phyloP scores from a whole-genome alignment of 2,113 vertebrate species.

The Odobenus rosmarus region DNA sequence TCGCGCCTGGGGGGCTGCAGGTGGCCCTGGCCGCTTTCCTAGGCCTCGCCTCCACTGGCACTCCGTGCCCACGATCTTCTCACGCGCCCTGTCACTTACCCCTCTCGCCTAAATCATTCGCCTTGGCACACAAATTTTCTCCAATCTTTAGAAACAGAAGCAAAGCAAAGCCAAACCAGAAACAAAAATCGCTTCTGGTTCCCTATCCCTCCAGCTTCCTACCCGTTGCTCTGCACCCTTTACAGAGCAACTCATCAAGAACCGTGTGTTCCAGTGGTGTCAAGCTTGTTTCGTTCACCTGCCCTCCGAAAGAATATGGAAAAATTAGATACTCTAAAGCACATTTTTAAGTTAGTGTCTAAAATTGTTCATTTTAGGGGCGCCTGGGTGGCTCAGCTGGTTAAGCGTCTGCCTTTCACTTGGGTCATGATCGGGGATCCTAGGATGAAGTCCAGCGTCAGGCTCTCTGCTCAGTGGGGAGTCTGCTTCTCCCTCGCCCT shows the following conservation, averaged over 20 bases:
- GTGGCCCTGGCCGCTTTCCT: accelerated
- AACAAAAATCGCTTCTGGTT: not conserved
- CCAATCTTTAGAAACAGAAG: constrained; percentile 14
- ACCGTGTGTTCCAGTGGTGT: not conserved
- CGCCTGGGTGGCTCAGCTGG: no score
- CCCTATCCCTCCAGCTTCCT: not conserved
- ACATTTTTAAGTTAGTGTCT: not conserved
- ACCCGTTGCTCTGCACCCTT: not conserved
- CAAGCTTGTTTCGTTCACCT: not conserved
- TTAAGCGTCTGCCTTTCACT: no score
- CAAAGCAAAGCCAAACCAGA: not conserved
- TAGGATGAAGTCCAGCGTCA: no score
- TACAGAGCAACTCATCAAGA: not conserved
- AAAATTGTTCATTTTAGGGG: not conserved
- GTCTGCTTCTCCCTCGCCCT: no score
- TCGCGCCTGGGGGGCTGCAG: accelerated
- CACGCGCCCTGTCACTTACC: no score
- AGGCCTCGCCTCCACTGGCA: not conserved
- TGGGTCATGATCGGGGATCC: no score
- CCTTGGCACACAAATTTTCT: not conserved
- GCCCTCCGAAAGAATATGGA: not conserved
- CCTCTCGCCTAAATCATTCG: not conserved
- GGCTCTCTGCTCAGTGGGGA: no score
- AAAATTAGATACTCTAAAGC: not conserved
- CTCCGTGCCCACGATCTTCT: not conserved